Evolutionary conservation across 2,113 vertebrate species (phyloP), one percentile per base, ranked within the genome.

Genomic region (Lanius collurio): DNA sequence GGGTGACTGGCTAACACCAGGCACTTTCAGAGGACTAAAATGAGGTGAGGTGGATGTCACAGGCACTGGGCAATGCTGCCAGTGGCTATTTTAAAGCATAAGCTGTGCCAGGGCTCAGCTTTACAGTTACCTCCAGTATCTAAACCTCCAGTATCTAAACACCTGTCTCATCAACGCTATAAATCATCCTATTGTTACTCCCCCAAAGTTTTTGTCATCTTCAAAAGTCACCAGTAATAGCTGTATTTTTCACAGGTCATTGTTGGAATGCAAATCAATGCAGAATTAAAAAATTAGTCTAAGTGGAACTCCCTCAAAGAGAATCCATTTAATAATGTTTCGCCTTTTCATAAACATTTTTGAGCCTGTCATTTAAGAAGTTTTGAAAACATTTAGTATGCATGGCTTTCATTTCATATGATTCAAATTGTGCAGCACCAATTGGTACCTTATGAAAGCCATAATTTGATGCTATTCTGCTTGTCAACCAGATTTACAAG

Each of bases 401-500:
- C 71, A 70, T 47, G 68, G 63, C 55, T 90, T 88, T 88, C 41
- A 65, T 47, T 80, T 64, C 16, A 24, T 60, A 33, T 42, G 16
- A 94, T 74, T 77, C 57, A 90, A 83, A 78, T 70, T n/a, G 31
- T 47, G 30, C 49, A 35, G 27, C 77, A 88, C 33, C 64, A 83
- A 81, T 39, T 77, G 83, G 55, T 56, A 42, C 33, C 3, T 69
- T 77, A 80, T 50, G 76, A 96, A 94, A 83, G 46, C 39, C 50
- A 13, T 70, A 89, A 94, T 55, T 92, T 62, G 33, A 89, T 6
- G 11, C 35, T 89, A 87, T 87, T 78, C 49, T 71, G 39, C 84
- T 90, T 81, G 83, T 94, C 94, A 95, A 82, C 56, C 64, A 92
- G 65, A 89, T 94, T 94, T 95, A 39, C 56, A 87, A 81, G 62